Conservation (phyloP, 1,140 invertebrate species). For the Eueides isabella region DNA sequence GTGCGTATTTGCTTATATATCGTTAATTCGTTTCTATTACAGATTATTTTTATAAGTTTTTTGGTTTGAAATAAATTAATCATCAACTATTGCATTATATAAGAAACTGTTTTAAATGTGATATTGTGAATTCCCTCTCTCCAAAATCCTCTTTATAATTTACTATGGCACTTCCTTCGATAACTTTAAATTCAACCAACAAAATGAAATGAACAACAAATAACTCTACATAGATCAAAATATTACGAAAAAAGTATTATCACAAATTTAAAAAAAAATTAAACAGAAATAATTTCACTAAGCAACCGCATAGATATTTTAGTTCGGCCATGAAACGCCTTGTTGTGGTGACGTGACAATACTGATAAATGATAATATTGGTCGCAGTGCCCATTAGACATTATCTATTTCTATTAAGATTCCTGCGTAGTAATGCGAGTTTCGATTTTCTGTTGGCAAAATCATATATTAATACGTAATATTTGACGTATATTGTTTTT, state of each 20-base stretch:
- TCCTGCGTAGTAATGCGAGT: slow-evolving; percentile 29
- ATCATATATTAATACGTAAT: slow-evolving; percentile 21
- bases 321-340: not conserved
- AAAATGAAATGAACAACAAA: too few relatives aligned
- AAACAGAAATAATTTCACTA: slow-evolving; percentile 25
- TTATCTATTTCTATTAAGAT: slow-evolving; percentile 36
- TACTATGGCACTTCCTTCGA: too few relatives aligned
- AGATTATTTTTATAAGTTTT: not conserved
- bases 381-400: slow-evolving; percentile 19
- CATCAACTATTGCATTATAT: too few relatives aligned
- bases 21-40: not conserved
- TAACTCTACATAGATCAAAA: not conserved
- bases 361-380: slow-evolving; percentile 10
- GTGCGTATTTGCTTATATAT: slow-evolving; percentile 55
- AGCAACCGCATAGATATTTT: slow-evolving; percentile 24
- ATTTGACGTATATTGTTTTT: slow-evolving; percentile 37
- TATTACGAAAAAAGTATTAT: not conserved
- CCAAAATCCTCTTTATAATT: too few relatives aligned
- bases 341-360: not conserved
- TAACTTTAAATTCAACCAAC: too few relatives aligned
- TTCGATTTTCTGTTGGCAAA: slow-evolving; percentile 7
- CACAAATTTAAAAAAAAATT: too few relatives aligned
- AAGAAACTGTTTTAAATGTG: too few relatives aligned
- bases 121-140: too few relatives aligned
- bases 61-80: too few relatives aligned